A percentile compares a stretch with the other conserved stretches of the same genome.
These are phyloP conservation scores for Drosophila neotestacea DNA, from an alignment of 2,888 invertebrate species.

Conservation along the genomic window DNA sequence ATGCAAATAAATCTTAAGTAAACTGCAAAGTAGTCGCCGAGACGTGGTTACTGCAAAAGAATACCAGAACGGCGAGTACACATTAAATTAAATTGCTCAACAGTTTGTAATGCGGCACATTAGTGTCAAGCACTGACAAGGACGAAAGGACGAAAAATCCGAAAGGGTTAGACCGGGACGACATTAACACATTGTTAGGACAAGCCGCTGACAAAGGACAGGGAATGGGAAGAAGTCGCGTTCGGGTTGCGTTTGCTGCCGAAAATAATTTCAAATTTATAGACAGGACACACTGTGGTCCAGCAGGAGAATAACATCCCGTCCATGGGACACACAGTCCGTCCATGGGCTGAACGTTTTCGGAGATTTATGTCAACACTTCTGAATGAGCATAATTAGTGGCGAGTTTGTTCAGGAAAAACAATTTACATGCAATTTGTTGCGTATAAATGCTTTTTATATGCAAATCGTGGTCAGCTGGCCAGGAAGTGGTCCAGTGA, in stretches of 20 bases:
- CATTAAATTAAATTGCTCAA: slow-evolving; percentile 84
- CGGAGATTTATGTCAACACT: slow-evolving; percentile 79
- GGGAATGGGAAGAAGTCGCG: slow-evolving; percentile 16
- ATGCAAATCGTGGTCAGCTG: slow-evolving; percentile 78
- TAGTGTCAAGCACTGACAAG: slow-evolving; percentile 79
- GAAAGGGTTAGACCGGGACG: slow-evolving; percentile 68
- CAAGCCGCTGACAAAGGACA: slow-evolving; percentile 62
- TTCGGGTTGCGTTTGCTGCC: slow-evolving; percentile 40
- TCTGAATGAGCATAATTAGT: slow-evolving; percentile 80
- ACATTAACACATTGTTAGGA: slow-evolving; percentile 79
- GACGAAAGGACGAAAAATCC: slow-evolving; percentile 33
- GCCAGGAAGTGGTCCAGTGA: slow-evolving; percentile 45
- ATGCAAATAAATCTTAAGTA: slow-evolving; percentile 79
- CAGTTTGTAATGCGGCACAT: slow-evolving; percentile 84
- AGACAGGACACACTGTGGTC: slow-evolving; percentile 69
- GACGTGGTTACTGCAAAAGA: slow-evolving; percentile 26
- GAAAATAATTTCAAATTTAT: slow-evolving; percentile 77
- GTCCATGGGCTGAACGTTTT: slow-evolving; percentile 37
- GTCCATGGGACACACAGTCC: slow-evolving; percentile 2
- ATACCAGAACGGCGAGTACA: slow-evolving; percentile 35
- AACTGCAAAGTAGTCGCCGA: slow-evolving; percentile 45
- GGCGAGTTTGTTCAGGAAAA: slow-evolving; percentile 67
- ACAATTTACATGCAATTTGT: slow-evolving; percentile 79
- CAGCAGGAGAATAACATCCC: slow-evolving; percentile 49
- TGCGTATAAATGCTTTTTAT: slow-evolving; percentile 80